Evolutionary conservation across 2,113 vertebrate genomes (phyloP).

Genomic region (Aegithalos caudatus): DNA sequence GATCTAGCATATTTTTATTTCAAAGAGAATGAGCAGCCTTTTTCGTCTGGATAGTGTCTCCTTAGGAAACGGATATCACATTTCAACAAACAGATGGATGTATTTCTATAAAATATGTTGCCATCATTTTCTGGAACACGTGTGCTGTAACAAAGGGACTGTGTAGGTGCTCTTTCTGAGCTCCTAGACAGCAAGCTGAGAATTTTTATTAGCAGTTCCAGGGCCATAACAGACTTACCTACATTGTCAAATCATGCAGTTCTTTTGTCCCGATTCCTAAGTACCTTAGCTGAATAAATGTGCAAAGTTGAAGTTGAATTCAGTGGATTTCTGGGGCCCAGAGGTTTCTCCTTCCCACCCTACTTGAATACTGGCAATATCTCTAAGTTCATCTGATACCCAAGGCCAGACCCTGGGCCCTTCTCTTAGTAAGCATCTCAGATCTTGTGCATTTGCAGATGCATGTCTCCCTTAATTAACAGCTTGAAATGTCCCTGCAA

Average conservation of each 20-base stretch:
- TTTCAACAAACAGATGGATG: not conserved
- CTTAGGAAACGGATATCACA: not conserved
- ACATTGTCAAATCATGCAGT: not conserved
- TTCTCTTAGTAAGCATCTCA: not conserved
- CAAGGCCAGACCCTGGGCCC: not conserved
- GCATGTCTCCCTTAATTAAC: not conserved
- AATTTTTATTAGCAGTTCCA: not conserved
- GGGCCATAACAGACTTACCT: not conserved
- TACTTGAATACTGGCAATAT: not conserved
- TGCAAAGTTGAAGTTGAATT: not conserved
- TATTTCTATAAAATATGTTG: not conserved
- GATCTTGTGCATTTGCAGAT: not conserved
- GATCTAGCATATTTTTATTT: not conserved
- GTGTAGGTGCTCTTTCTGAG: not conserved
- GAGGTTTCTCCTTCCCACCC: not conserved
- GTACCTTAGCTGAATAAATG: not conserved
- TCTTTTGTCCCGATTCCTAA: not conserved
- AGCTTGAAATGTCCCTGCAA: not conserved
- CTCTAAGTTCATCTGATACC: not conserved
- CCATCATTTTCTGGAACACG: not conserved
- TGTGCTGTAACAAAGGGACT: not conserved
- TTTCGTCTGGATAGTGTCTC: not conserved
- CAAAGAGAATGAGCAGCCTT: not conserved
- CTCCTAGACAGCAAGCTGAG: not conserved
- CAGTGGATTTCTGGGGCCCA: not conserved